Evolutionary conservation across 2,888 invertebrate species (phyloP).

Genomic region (Palloptera scutellata): DNA sequence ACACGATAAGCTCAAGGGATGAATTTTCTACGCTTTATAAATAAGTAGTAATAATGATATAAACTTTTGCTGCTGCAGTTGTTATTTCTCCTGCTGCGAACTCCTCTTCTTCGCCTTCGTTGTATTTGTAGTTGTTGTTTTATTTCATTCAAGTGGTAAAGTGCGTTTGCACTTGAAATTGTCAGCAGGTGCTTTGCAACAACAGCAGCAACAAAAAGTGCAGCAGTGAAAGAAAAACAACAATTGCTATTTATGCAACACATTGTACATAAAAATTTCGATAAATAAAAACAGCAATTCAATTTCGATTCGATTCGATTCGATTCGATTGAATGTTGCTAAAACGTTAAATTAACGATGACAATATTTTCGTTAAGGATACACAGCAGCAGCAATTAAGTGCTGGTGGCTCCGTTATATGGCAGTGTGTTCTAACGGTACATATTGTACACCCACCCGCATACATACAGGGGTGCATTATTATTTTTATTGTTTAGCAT

Average conservation of each 20-base stretch:
- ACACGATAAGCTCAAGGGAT: slow-evolving; percentile 32
- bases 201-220: slow-evolving; percentile 41
- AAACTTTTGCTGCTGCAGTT: slow-evolving; percentile 8
- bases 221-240: slow-evolving; percentile 12
- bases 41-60: slow-evolving; percentile 27
- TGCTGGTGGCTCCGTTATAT: neutral
- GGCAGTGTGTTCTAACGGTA: slow-evolving; percentile 13
- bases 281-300: slow-evolving; percentile 33
- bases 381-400: too few relatives aligned
- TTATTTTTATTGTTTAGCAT: slow-evolving; percentile 45
- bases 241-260: slow-evolving; percentile 24
- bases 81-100: slow-evolving; percentile 15
- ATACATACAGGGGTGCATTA: neutral
- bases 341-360: slow-evolving; percentile 1
- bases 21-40: slow-evolving; percentile 39
- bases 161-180: slow-evolving; percentile 60
- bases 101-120: neutral
- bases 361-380: neutral
- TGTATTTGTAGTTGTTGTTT: slow-evolving; percentile 22
- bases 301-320: slow-evolving; percentile 33
- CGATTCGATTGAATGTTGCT: slow-evolving; percentile 26
- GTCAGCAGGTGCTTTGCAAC: slow-evolving; percentile 63
- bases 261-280: slow-evolving; percentile 32
- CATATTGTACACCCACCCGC: slow-evolving; percentile 19
- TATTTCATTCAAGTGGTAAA: slow-evolving; percentile 35